These are phyloP conservation scores for Labroides dimidiatus DNA, from an alignment of 2,797 vertebrate species.

Conservation along the genomic window DNA sequence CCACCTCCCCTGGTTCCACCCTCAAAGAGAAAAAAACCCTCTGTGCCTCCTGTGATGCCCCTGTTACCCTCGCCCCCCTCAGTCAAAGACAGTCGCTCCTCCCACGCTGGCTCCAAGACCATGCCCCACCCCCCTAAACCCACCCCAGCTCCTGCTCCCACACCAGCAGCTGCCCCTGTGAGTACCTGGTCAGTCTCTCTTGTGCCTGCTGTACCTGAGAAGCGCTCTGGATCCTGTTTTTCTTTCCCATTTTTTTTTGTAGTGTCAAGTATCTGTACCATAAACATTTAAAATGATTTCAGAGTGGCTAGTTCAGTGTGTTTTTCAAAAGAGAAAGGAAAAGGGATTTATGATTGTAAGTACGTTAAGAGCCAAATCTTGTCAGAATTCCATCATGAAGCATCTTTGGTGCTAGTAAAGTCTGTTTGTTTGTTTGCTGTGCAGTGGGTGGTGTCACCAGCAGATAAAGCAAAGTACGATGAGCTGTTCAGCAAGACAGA, in stretches of 20 bases:
- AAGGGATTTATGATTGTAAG: constrained; percentile 56
- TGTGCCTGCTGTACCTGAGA: constrained; percentile 32
- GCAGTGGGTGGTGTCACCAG: constrained; percentile 95
- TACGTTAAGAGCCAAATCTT: not conserved
- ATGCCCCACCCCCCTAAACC: constrained; percentile 87
- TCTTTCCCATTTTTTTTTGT: constrained; percentile 32
- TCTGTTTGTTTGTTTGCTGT: constrained; percentile 9
- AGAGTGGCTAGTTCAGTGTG: constrained; percentile 71
- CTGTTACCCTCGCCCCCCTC: constrained; percentile 89
- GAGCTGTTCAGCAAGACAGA: constrained; percentile 96
- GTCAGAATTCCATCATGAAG: not conserved
- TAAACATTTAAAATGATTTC: constrained; percentile 68
- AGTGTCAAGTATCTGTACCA: not conserved
- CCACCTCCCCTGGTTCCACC: constrained; percentile 93
- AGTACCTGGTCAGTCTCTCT: constrained; percentile 60
- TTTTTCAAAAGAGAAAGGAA: constrained; percentile 71
- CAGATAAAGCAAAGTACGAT: constrained; percentile 95
- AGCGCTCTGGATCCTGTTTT: constrained; percentile 22
- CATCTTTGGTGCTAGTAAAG: not conserved
- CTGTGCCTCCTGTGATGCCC: constrained; percentile 85
- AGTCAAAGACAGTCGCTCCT: constrained; percentile 89
- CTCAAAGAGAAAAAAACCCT: constrained; percentile 93
- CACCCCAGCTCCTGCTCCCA: constrained; percentile 70
- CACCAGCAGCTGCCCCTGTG: constrained; percentile 85
- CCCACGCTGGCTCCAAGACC: constrained; percentile 86